Base-by-base conservation (phyloP, 35 echinoderm and acorn worm genomes). In the Acanthaster planci region DNA sequence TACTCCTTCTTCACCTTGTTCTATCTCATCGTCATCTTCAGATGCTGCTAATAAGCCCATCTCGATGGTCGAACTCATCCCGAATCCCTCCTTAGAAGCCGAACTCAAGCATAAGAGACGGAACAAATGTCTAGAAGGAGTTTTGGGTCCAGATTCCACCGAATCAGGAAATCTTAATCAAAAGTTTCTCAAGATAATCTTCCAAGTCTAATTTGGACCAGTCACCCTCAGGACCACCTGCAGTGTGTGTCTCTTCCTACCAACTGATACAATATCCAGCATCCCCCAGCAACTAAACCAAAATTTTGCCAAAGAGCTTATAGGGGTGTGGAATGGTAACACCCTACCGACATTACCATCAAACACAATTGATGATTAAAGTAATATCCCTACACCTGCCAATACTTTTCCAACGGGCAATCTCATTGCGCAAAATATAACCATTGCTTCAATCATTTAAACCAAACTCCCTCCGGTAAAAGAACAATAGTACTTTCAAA, bases 1-100 rank as follows among this genome's bases (percentile, higher is more conserved):
- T 29, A 34, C 30, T 72, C 30, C 64, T 35, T 72, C 64, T 14
- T 27, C 42, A 6, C 42, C 64, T 72, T 72, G 21, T 12, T 72
- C 64, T 26, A 34, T 72, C 34, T 72, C 64, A 10, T 72, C 64
- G 14, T 27, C 64, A 2, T 72, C 64, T 29, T 72, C 64, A 12
- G n/a, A n/a, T 26, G 29, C 64, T 72, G 64, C 64, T 34, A 72
- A 72, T 26, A 72, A 72, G 34, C 64, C 29, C 34, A 72, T 31
- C 64, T 72, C 64, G 30, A 72, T 72, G 10, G 19, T 72, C 26
- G 64, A 72, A 26, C 26, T 31, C 64, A 72, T 72, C 15, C 30
- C 30, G 10, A 34, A 36, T 26, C 8, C 26, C 64, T 72, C 64
- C 7, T 16, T 72, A 31, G 64, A 29, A 72, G 2, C 30, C 26